phyloP scores from a whole-genome alignment of 1,140 invertebrate genomes.

The Eueides isabella region DNA sequence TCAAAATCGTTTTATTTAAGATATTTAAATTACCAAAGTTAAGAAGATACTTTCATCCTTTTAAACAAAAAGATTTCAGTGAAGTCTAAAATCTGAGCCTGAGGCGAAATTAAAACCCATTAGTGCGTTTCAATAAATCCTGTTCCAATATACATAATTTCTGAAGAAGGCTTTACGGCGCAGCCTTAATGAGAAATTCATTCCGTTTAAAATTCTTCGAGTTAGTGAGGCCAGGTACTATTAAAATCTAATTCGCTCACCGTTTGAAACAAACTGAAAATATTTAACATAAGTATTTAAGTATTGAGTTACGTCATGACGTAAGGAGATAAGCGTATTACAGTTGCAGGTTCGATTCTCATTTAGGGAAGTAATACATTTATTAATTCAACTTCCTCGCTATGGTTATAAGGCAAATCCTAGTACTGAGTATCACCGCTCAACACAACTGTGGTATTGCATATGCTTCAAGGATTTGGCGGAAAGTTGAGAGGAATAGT shows the following conservation, averaged over 20 bases:
- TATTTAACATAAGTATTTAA: not conserved
- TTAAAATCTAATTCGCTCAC: conserved; percentile 24
- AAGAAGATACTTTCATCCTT: not conserved
- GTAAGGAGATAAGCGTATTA: too few relatives aligned
- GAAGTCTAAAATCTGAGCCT: not conserved
- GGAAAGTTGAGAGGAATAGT: too few relatives aligned
- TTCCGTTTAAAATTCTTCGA: conserved; percentile 27
- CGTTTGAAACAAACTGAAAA: conserved; percentile 15
- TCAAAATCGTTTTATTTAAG: too few relatives aligned
- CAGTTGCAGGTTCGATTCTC: too few relatives aligned
- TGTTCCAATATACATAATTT: conserved; percentile 32
- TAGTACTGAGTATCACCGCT: too few relatives aligned
- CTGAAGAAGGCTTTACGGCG: conserved; percentile 25
- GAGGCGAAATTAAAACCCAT: conserved; percentile 24
- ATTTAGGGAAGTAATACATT: too few relatives aligned
- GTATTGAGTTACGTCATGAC: conserved; percentile 1
- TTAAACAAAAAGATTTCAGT: not conserved
- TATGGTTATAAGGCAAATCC: too few relatives aligned
- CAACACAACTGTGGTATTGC: too few relatives aligned
- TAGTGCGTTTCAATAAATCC: conserved; percentile 32
- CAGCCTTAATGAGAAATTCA: conserved; percentile 28
- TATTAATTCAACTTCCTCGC: too few relatives aligned
- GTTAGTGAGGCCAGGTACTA: conserved; percentile 25
- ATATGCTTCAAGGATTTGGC: too few relatives aligned
- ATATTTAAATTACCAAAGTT: not conserved